Evolutionary conservation across 2,888 invertebrate genomes (phyloP), one percentile per base, ranked within the genome.

Genomic region (Drosophila lutescens): DNA sequence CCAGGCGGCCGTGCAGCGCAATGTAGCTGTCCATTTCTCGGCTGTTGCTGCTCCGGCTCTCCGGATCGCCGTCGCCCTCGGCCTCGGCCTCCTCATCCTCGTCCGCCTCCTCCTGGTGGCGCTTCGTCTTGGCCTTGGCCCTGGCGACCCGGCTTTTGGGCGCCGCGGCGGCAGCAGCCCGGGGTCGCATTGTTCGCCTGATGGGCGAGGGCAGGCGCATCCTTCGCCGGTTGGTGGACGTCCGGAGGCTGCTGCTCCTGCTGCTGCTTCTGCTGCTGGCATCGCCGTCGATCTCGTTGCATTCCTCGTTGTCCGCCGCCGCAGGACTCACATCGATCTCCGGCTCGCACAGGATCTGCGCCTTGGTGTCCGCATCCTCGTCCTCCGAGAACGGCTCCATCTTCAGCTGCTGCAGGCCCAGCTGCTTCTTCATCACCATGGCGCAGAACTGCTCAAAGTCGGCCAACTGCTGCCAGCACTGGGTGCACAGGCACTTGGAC

Each of bases 341-440:
- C 4, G 71, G 71, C 26, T 71, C 71, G 36, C 69, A 71, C 5
- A 71, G 15, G 7, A 67, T 67, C 13, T 71, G 76, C 2, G 56
- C 69, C 43, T 57, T 75, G 2, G 57, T 68, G 23, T 71, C 76
- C 32, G 44, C 51, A 34, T 56, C 56, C 23, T 51, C 63, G 15
- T 51, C 38, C 12, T 75, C 76, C 9, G 43, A 68, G 6, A 41
- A 46, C 9, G 68, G 75, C 17, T 71, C 71, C 17, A 51, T 32
- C 23, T 71, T 71, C 5, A 71, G 51, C 13, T 58, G 34, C 49
- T 67, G 75, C 13, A 67, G 51, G 9, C 32, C 51, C 43, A 53
- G 34, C 36, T 71, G 71, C 32, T 71, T 71, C 46, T 68, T 68
- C 68, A 75, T 55, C 17, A 71, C 75, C 71, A 71, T 71, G 13